Evolutionary conservation across 2,113 vertebrate genomes (phyloP).

Genomic region (Misgurnus anguillicaudatus): DNA sequence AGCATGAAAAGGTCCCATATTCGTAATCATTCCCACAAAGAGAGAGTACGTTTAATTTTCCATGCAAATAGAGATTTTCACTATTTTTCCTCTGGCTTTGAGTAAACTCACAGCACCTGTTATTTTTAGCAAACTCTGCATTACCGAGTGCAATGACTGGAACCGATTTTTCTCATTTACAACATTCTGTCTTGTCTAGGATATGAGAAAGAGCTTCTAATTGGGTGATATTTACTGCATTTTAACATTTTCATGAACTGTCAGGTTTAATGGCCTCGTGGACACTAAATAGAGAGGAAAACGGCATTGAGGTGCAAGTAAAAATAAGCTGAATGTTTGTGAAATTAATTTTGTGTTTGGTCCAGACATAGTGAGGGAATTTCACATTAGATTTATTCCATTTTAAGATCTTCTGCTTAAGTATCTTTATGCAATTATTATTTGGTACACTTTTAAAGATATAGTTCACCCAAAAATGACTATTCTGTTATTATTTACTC

Average conservation of each 20-base stretch:
- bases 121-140: conserved; percentile 16
- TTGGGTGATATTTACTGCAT: conserved; percentile 10
- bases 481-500: no score
- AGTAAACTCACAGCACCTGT: conserved; percentile 2
- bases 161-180: conserved; percentile 32
- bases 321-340: no score
- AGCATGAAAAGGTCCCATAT: conserved; percentile 7
- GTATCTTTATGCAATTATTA: no score
- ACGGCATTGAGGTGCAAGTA: not conserved
- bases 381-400: no score
- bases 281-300: not conserved
- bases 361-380: not conserved
- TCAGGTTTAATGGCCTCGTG: conserved; percentile 15
- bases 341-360: not conserved
- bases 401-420: not conserved
- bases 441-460: no score
- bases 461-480: no score
- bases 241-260: not conserved
- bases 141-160: not conserved
- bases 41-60: not conserved
- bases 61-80: not conserved
- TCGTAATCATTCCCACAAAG: conserved; percentile 3
- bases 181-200: conserved; percentile 13
- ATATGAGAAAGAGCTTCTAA: conserved; percentile 1
- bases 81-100: not conserved